Conservation (phyloP, 2,113 vertebrate species). For the Syngnathus floridae region DNA sequence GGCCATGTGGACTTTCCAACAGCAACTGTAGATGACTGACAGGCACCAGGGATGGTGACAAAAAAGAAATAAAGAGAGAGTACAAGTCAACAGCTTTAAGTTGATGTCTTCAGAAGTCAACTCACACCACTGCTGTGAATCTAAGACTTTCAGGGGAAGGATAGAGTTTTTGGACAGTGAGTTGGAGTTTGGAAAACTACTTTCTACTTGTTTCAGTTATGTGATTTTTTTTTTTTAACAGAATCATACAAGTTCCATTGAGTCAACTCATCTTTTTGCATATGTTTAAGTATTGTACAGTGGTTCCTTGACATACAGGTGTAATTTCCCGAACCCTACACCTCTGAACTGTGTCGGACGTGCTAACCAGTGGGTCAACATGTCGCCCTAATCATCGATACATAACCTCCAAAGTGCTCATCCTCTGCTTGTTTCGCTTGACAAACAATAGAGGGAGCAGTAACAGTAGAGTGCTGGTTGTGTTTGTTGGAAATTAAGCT, state of each 20-base stretch:
- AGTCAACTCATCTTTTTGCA: not conserved
- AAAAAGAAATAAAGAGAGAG: constrained; percentile 46
- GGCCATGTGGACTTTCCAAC: constrained; percentile 39
- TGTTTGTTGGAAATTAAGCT: constrained; percentile 68
- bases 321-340: too few species aligned
- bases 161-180: constrained; percentile 6
- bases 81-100: constrained; percentile 54
- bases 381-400: constrained; percentile 17
- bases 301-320: too few species aligned
- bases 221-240: constrained; percentile 39
- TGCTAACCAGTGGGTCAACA: too few species aligned
- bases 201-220: constrained; percentile 41
- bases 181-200: constrained; percentile 29
- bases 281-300: not conserved
- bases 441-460: constrained; percentile 49
- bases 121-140: constrained; percentile 21
- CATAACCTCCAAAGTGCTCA: not conserved
- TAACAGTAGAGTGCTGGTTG: constrained; percentile 25
- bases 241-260: not conserved
- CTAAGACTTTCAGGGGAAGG: constrained; percentile 30
- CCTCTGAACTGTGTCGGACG: too few species aligned
- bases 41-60: constrained; percentile 44
- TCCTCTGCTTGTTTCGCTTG: constrained; percentile 27
- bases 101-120: constrained; percentile 52
- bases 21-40: constrained; percentile 55